Evolutionary conservation across 1,140 invertebrate genomes (phyloP).

Genomic region (Grapholita molesta): DNA sequence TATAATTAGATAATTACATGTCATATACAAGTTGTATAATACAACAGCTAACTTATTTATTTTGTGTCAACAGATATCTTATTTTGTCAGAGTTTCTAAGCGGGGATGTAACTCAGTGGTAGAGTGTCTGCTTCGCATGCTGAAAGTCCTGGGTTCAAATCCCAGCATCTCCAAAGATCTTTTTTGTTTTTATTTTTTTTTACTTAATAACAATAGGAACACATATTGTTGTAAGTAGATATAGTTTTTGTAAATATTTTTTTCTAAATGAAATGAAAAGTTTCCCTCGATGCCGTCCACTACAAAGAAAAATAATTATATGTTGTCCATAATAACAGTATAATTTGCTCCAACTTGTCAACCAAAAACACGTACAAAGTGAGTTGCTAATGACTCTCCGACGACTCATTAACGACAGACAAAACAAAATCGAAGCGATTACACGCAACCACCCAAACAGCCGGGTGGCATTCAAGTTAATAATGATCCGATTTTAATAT

Average conservation of each 20-base stretch:
- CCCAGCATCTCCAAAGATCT: constrained; percentile 53
- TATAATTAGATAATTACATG: too few relatives aligned
- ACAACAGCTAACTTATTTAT: too few relatives aligned
- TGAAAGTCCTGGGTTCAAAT: constrained; percentile 84
- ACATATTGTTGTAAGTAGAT: too few relatives aligned
- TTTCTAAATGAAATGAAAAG: neutral
- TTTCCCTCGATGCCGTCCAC: neutral
- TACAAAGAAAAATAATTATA: neutral
- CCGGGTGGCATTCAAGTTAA: too few relatives aligned
- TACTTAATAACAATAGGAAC: neutral
- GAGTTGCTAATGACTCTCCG: constrained; percentile 20
- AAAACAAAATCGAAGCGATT: constrained; percentile 50
- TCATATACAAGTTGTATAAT: too few relatives aligned
- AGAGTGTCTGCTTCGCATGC: constrained; percentile 84
- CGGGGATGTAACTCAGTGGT: constrained; percentile 68
- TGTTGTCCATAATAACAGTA: neutral
- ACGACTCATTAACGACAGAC: constrained; percentile 38
- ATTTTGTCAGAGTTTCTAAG: neutral
- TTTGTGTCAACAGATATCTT: neutral
- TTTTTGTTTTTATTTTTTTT: neutral
- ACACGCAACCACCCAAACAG: constrained; percentile 44
- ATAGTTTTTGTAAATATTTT: neutral
- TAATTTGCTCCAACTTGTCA: neutral
- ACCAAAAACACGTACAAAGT: constrained; percentile 7
- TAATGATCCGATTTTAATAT: too few relatives aligned